phyloP scores from a whole-genome alignment of 2,113 vertebrate species.

The Dipodomys merriami region DNA sequence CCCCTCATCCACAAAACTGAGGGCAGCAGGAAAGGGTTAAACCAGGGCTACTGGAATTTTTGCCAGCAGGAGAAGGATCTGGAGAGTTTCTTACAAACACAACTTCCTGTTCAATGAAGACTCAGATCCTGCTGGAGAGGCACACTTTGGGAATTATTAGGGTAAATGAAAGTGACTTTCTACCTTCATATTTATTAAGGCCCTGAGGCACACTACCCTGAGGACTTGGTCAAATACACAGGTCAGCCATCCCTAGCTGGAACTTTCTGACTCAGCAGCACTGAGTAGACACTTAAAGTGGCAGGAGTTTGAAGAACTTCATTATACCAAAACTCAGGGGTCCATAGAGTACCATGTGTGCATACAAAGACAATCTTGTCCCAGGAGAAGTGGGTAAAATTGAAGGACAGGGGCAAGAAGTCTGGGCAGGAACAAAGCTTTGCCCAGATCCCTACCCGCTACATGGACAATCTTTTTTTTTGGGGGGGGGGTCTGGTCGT shows the following conservation, averaged over 20 bases:
- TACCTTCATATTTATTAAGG: constrained; percentile 15
- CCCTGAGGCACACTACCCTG: neutral
- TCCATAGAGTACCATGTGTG: neutral
- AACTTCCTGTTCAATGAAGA: neutral
- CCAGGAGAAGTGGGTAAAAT: neutral
- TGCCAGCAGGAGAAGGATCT: neutral
- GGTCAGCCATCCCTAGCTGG: neutral
- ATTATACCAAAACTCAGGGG: neutral
- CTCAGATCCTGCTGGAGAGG: neutral
- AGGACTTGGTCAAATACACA: neutral
- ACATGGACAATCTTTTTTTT: neutral
- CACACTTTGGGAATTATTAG: neutral
- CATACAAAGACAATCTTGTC: neutral
- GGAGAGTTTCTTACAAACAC: neutral
- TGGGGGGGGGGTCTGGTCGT: no score
- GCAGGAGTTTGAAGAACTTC: neutral
- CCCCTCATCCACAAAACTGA: neutral
- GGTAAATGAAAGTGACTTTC: neutral
- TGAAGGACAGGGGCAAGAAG: neutral
- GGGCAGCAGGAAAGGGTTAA: neutral
- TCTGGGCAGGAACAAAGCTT: neutral
- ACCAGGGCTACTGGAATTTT: neutral
- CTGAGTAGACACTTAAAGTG: neutral
- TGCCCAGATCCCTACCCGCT: neutral
- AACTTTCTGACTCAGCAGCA: neutral